Evolutionary conservation across 2,888 invertebrate species (phyloP), one percentile per base, ranked within the genome.

Genomic region (Eupithecia subumbrata): DNA sequence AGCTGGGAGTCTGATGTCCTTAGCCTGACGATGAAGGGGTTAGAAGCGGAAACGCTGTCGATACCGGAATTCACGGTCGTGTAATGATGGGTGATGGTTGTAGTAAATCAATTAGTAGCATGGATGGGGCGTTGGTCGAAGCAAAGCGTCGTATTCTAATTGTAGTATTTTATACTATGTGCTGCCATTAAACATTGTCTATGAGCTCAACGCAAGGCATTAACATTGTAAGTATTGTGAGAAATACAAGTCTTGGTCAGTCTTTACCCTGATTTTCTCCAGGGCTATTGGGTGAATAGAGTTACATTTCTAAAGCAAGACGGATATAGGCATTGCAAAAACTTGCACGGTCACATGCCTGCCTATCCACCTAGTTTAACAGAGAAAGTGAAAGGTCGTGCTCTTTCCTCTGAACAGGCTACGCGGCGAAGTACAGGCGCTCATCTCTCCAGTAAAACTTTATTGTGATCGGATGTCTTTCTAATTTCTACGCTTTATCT

Each of bases 381-480:
- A 84, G 88, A 87, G 92, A 92, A 92, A 92, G 92, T 92, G 91
- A 92, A 89, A 92, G 92, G 91, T 91, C 90, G 90, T 75, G 82
- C 77, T 78, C 84, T 86, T 84, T 85, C 80, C 82, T 82, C 82
- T 76, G 82, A 83, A 84, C 84, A 83, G 79, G 83, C 82, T 84
- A 88, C 75, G 75, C 81, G 84, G 74, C 86, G 77, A 79, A 80
- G 84, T 79, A 73, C 80, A 79, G 81, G 81, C 72, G 81, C 74
- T 74, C 72, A 75, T 75, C 69, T 78, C 76, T 70, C 22, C 43
- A 73, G 63, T 79, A 73, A 63, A 76, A 76, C 52, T 56, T 72
- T 68, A 76, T 74, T 64, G 69, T 69, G 72, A 43, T 71, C 52
- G 45, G 64, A 69, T 66, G 78, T 81, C 71, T 85, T 76, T 85